These are phyloP conservation scores for Erpetoichthys calabaricus DNA, from an alignment of 2,797 vertebrate genomes.

Conservation along the genomic window DNA sequence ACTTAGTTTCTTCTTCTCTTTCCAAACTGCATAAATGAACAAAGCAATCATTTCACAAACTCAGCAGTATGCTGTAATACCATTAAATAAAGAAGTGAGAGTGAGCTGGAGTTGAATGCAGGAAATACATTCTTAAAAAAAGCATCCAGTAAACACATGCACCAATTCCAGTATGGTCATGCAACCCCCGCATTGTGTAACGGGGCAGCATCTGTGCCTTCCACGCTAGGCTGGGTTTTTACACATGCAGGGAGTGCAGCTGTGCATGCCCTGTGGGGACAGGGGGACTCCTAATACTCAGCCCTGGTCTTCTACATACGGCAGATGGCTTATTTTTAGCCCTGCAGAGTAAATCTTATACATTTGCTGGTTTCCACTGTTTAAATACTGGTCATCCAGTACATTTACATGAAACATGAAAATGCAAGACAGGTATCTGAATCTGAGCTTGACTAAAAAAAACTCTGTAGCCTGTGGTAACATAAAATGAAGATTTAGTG, in stretches of 20 bases:
- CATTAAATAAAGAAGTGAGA: too few species aligned
- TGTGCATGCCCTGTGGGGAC: neutral
- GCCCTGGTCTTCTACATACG: neutral
- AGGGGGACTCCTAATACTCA: neutral
- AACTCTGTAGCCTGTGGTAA: neutral
- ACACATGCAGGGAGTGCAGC: neutral
- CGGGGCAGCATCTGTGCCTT: neutral
- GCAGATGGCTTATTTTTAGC: neutral
- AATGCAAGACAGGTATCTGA: neutral
- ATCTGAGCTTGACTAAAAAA: neutral
- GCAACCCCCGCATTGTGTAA: too few species aligned
- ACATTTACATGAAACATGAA: neutral
- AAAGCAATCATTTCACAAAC: too few species aligned
- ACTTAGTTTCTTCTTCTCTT: too few species aligned
- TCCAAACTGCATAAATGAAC: too few species aligned
- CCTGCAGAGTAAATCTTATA: neutral
- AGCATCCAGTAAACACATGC: too few species aligned
- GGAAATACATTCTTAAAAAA: too few species aligned
- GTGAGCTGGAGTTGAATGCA: too few species aligned
- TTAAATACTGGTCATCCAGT: neutral
- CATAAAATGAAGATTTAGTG: neutral
- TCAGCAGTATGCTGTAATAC: too few species aligned
- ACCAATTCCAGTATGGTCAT: too few species aligned
- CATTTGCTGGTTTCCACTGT: neutral
- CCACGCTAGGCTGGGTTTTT: constrained; percentile 1